Evolutionary conservation across 92 coral and sea anemone species (phyloP), one percentile per base, ranked within the genome.

Genomic region (Nematostella vectensis): DNA sequence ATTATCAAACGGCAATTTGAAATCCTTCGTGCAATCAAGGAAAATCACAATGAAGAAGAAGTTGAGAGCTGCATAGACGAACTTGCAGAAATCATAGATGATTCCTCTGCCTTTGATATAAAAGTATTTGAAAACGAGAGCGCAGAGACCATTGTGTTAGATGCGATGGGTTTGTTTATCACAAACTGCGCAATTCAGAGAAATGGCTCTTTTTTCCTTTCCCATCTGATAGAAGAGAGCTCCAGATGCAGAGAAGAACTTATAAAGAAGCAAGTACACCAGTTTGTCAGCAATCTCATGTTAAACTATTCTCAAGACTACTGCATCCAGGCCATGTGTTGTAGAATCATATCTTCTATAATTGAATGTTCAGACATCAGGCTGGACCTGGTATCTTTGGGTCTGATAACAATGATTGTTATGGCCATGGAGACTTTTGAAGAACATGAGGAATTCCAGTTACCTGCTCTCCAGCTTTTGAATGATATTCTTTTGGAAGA

Each of bases 371-470:
- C 71, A 29, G 37, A 62, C 4, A 48, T 73, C 13, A 70, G 37
- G 58, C 15, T 61, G n/a, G 75, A 67, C 51, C 54, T 74, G 1
- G 11, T 66, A 47, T 52, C 48, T 39, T 45, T 17, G 18, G 11
- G 18, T 6, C 73, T 75, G 13, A 58, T 85, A 6, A 78, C 55
- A 47, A 29, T 66, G 1, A 55, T 85, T 25, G 36, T 67, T 27
- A 58, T 68, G 29, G 87, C 88, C 2, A 76, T 85, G 56, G 67
- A 62, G 40, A 50, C 50, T 18, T 80, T 80, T 63, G 76, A 50
- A n/a, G 57, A 67, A 4, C 83, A 85, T 4, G 95, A 85, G 26
- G 95, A 80, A 51, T 65, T 80, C 27, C 82, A 75, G 48, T 40
- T 63, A 10, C 80, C 80, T 2, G 95, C 88, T 19, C 63, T 77